Evolutionary conservation across 2,797 vertebrate species (phyloP), one percentile per base, ranked within the genome.

Genomic region (Falco concolor): DNA sequence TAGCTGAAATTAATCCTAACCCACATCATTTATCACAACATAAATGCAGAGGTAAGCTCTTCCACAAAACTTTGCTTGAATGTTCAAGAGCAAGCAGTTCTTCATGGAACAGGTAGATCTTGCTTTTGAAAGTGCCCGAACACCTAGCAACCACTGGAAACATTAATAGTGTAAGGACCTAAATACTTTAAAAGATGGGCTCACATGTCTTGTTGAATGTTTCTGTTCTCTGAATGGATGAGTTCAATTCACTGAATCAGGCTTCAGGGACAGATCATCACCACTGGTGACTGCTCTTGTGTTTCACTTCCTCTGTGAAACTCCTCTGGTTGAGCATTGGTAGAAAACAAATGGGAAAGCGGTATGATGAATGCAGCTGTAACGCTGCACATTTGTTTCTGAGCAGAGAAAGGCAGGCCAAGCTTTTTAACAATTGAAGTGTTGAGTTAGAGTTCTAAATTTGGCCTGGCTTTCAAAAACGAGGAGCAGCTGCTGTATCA

Each of bases 141-240:
- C 90, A 94, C 77, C 89, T 83, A 91, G 61, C 78, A 94, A 87
- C 61, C 79, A 56, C 82, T 78, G 68, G 84, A 91, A 95, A 89
- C 81, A 77, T 89, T 89, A 96, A 89, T 83, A 87, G 79, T 86
- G 38, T 96, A 96, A 96, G 89, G 60, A 93, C 76, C 94, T 94
- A 94, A 96, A 95, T 92, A 96, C 73, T 94, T 92, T 65, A 85
- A 92, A 93, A 86, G 81, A 92, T 83, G 84, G 68, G 84, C 82
- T 72, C 86, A 65, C 78, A 3, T 47, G 78, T 91, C 90, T 84
- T 95, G 89, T 53, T 96, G 93, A 90, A 77, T 87, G 84, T 75
- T 95, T 95, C 94, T 95, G 86, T 54, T 95, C 81, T 63, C 92
- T 95, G 93, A 96, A 87, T 94, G 94, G 93, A 92, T 96, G 91